Percentiles rank a stretch among this genome's conserved stretches.
phyloP scores from a whole-genome alignment of 2,888 invertebrate genomes.

The Eustalomyia histrio region DNA sequence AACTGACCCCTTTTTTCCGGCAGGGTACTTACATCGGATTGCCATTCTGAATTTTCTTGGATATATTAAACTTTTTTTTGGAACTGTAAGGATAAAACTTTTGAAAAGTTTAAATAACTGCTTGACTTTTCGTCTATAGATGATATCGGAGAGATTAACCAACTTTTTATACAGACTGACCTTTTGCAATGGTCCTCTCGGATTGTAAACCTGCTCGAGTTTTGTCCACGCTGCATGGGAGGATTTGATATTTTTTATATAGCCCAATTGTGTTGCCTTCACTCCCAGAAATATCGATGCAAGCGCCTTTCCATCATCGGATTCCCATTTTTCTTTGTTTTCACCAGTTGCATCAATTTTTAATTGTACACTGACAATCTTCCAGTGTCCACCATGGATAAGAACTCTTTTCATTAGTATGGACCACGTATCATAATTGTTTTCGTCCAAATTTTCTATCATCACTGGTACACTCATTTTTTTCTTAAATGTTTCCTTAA shows the following conservation, averaged over 20 bases:
- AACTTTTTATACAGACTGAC: constrained; percentile 45
- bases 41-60: too few relatives aligned
- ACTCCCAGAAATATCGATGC: constrained; percentile 13
- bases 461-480: constrained; percentile 23
- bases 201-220: constrained; percentile 35
- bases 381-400: constrained; percentile 27
- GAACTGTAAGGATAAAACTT: too few relatives aligned
- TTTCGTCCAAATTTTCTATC: constrained; percentile 22
- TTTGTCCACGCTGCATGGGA: constrained; percentile 50
- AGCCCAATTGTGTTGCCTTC: constrained; percentile 30
- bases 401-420: constrained; percentile 48
- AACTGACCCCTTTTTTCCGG: too few relatives aligned
- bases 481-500: neutral
- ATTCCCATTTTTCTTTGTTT: constrained; percentile 14
- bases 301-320: constrained; percentile 36
- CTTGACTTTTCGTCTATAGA: too few relatives aligned
- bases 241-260: constrained; percentile 38
- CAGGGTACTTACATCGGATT: too few relatives aligned
- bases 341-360: constrained; percentile 7
- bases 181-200: constrained; percentile 41
- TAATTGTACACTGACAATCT: constrained; percentile 1
- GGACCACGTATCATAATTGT: constrained; percentile 30
- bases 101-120: too few relatives aligned
- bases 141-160: neutral
- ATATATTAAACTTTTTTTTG: too few relatives aligned